Evolutionary conservation across 2,888 invertebrate species (phyloP), one percentile per base, ranked within the genome.

Genomic region (Synergus laeviventris): DNA sequence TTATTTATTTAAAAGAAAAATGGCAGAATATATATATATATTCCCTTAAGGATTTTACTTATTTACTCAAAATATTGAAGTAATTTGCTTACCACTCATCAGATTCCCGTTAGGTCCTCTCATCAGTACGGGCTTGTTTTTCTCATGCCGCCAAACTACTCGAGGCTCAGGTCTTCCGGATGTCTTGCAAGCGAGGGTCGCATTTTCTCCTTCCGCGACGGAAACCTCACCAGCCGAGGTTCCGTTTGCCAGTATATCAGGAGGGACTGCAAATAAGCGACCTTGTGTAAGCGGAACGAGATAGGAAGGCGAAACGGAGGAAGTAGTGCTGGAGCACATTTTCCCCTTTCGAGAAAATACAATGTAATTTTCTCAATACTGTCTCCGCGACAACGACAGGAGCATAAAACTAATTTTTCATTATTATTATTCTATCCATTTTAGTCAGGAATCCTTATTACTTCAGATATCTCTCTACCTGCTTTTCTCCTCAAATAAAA

Each of bases 201-300:
- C 94, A 84, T 96, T 95, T 81, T 95, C 95, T 0, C 95, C 95
- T 89, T 96, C 96, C 79, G 93, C 92, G 14, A 95, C 94, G 31
- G 95, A 94, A 75, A 95, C 91, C 88, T 96, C 96, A 0, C 95
- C 94, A 78, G 85, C 87, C 82, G 95, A 95, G 31, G 96, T 96
- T 80, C 95, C 95, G 85, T 94, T 94, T 87, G 95, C 94, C 76
- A 95, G 92, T 85, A 96, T 96, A 87, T 96, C 95, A 54, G 96
- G 96, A 66, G 96, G 95, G 73, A 96, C 96, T 96, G 93, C 82
- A 92, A 94, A 79, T 77, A 80, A 74, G 74, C 76, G 70, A 78
- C 79, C 79, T 76, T 83, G 81, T 76, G 70, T 62, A 36, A 73
- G 62, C 14, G 77, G 62, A 79, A 75, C 21, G 74, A 75, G 74